These are phyloP conservation scores for Bombyx mori DNA, from an alignment of 1,140 invertebrate species.

Conservation along the genomic window DNA sequence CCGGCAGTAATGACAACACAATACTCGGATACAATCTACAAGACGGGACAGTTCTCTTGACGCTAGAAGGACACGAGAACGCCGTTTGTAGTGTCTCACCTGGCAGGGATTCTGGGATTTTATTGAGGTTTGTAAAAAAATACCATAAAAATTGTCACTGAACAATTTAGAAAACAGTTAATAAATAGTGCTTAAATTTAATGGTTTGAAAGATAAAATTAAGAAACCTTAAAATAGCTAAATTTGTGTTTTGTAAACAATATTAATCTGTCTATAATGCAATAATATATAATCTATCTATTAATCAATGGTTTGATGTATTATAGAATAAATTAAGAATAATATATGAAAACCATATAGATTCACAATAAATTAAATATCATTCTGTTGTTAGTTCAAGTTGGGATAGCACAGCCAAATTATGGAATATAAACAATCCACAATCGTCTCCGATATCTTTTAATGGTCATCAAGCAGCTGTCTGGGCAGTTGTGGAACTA, in stretches of 20 bases:
- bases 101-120: conserved; percentile 54
- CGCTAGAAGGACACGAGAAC: conserved; percentile 85
- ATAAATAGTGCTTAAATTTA: neutral
- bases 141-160: neutral
- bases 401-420: conserved; percentile 89
- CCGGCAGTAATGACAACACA: conserved; percentile 89
- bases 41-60: conserved; percentile 74
- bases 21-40: conserved; percentile 83
- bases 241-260: neutral
- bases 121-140: conserved; percentile 57
- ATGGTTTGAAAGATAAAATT: neutral
- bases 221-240: neutral
- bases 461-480: conserved; percentile 86
- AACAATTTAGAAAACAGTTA: neutral
- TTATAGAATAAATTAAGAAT: too few species aligned
- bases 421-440: conserved; percentile 79
- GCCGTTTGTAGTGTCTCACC: conserved; percentile 73
- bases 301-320: too few species aligned
- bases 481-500: conserved; percentile 87
- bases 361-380: neutral
- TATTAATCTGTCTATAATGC: neutral
- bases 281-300: too few species aligned
- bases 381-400: conserved; percentile 79
- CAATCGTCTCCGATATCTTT: conserved; percentile 72
- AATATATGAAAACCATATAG: neutral